phyloP scores from a whole-genome alignment of 2,888 invertebrate genomes.

The Eulithis testata region DNA sequence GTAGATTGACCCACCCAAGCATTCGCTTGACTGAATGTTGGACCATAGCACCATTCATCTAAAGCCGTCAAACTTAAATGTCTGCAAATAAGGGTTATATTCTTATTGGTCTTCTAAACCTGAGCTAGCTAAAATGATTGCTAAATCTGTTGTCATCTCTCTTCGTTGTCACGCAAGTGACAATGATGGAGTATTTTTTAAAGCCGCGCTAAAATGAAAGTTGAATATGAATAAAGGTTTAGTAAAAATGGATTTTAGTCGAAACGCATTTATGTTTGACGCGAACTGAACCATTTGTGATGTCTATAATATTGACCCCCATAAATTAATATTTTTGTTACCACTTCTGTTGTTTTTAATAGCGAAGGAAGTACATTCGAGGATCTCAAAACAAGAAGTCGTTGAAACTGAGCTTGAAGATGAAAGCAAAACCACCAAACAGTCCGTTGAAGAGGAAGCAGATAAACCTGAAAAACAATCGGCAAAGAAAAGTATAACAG shows the following conservation, averaged over 20 bases:
- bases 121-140: too few relatives aligned
- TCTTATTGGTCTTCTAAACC: too few relatives aligned
- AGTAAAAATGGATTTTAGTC: not conserved
- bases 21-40: constrained; percentile 75
- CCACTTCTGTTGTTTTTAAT: constrained; percentile 56
- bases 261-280: constrained; percentile 16
- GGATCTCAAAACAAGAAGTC: constrained; percentile 75
- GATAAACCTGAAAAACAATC: constrained; percentile 48
- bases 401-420: constrained; percentile 80
- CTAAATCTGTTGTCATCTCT: too few relatives aligned
- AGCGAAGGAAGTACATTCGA: constrained; percentile 82
- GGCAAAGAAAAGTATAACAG: constrained; percentile 60
- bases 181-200: too few relatives aligned
- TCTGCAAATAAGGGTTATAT: not conserved
- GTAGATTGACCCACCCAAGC: constrained; percentile 62
- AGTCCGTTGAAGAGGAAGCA: constrained; percentile 57
- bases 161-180: too few relatives aligned
- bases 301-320: constrained; percentile 58
- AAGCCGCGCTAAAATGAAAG: too few relatives aligned
- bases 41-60: constrained; percentile 21
- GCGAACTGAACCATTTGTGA: constrained; percentile 59
- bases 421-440: constrained; percentile 56
- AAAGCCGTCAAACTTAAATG: constrained; percentile 15
- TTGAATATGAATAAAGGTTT: not conserved
- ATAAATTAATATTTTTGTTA: constrained; percentile 46